Conservation (phyloP, 2,113 vertebrate genomes). For the Heteronetta atricapilla region DNA sequence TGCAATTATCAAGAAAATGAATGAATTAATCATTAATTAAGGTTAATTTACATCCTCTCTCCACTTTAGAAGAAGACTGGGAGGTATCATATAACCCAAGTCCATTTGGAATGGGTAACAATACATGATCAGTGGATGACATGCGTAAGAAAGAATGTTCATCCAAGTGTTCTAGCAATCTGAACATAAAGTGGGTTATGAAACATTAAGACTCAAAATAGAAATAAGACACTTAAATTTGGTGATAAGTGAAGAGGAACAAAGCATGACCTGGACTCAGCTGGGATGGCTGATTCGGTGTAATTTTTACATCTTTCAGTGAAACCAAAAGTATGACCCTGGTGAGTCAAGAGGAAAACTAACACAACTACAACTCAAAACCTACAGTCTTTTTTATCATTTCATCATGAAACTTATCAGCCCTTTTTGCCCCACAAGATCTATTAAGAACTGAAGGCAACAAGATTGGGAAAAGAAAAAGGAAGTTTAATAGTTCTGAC, state of each 20-base stretch:
- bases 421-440: background rate
- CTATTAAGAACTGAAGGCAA: background rate
- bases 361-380: background rate
- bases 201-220: background rate
- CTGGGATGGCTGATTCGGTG: background rate
- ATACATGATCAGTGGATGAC: background rate
- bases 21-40: background rate
- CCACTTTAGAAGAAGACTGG: background rate
- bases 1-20: background rate
- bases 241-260: background rate
- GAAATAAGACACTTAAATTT: background rate
- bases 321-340: background rate
- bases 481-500: background rate
- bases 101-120: background rate
- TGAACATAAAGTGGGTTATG: background rate
- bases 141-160: background rate
- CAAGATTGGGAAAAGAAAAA: background rate
- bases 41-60: background rate
- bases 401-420: background rate
- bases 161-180: background rate
- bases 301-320: background rate
- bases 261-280: background rate
- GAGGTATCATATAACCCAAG: background rate
- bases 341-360: background rate
- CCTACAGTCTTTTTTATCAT: background rate